phyloP scores from a whole-genome alignment of 2,888 invertebrate species.

The Azorinus chamasolen region DNA sequence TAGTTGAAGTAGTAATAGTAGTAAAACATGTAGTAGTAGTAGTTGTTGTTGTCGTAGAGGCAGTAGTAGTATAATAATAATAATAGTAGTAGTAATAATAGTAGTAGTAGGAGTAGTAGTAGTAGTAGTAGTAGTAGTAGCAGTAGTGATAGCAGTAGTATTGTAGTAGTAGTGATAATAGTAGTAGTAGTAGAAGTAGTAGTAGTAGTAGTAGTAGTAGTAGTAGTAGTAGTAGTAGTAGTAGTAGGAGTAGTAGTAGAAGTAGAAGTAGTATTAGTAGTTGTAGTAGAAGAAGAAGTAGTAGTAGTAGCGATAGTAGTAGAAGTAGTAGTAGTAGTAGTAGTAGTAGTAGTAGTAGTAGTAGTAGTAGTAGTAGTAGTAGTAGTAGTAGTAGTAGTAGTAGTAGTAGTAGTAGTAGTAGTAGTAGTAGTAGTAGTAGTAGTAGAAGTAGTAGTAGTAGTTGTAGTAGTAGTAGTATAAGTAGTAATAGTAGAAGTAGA shows the following conservation, averaged over 20 bases:
- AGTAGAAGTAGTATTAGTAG: too few relatives aligned
- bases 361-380: constrained; percentile 3
- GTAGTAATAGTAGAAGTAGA: background rate
- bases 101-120: too few relatives aligned
- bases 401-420: background rate
- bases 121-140: background rate
- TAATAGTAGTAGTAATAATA: background rate
- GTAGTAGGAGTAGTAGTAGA: too few relatives aligned
- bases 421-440: background rate
- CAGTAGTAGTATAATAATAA: too few relatives aligned
- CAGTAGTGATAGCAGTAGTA: background rate
- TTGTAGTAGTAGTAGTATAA: background rate
- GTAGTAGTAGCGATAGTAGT: background rate
- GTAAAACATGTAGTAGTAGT: background rate
- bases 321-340: background rate
- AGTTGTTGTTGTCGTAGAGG: too few relatives aligned
- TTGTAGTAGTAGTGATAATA: background rate
- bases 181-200: background rate
- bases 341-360: constrained; percentile 3
- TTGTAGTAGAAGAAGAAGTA: background rate
- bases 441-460: background rate
- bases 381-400: constrained; percentile 1
- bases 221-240: constrained; percentile 1
- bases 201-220: constrained; percentile 1
- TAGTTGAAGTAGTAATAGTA: too few relatives aligned